Conservation (phyloP, 2,113 vertebrate genomes). For the Stomatorhinus ivindoensis region DNA sequence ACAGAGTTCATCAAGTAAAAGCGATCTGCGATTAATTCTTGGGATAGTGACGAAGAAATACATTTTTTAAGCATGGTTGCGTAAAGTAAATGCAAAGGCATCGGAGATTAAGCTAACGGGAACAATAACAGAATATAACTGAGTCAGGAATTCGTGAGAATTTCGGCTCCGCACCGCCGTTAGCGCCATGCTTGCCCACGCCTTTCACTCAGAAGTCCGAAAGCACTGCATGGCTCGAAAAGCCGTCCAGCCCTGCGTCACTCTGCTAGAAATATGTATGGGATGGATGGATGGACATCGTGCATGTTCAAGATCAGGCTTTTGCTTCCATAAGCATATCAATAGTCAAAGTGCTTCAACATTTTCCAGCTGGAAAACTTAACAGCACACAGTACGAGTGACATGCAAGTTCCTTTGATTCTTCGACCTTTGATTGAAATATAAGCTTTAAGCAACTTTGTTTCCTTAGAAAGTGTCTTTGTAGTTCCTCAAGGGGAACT, state of each 20-base stretch:
- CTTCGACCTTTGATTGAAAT: neutral
- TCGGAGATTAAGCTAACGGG: neutral
- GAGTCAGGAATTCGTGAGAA: neutral
- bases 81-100: too few species aligned
- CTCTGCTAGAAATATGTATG: neutral
- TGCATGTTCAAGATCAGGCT: neutral
- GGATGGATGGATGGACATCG: neutral
- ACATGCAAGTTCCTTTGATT: neutral
- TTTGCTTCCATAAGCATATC: neutral
- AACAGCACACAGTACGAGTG: neutral
- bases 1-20: neutral
- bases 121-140: neutral
- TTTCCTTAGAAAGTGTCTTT: neutral
- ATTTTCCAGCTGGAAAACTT: neutral
- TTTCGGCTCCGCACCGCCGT: neutral
- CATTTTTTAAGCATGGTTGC: neutral
- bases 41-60: neutral
- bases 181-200: neutral
- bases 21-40: neutral
- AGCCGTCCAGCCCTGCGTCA: neutral
- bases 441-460: neutral
- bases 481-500: neutral
- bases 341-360: too few species aligned
- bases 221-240: neutral
- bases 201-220: neutral